Conservation (phyloP, 2,797 vertebrate genomes). For the Naso thynnoides region DNA sequence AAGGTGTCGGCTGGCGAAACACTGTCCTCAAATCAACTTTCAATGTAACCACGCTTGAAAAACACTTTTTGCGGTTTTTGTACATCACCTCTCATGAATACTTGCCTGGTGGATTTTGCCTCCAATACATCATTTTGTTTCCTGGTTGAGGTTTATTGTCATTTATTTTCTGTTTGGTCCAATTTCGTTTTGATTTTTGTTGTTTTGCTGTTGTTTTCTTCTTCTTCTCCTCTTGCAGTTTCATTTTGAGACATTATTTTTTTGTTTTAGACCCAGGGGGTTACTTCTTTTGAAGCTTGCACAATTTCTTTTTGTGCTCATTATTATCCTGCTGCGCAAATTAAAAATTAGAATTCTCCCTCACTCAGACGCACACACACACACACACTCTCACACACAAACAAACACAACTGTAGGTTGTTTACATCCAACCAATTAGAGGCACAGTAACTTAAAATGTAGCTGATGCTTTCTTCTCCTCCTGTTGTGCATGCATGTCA, state of each 20-base stretch:
- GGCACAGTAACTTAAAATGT: conserved; percentile 17
- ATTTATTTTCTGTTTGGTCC: conserved; percentile 6
- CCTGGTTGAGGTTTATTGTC: neutral
- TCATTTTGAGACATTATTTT: conserved; percentile 14
- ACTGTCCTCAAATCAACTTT: neutral
- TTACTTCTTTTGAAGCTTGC: conserved; percentile 44
- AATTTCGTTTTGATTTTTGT: conserved; percentile 11
- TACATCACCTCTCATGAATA: neutral
- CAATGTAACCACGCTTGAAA: too few species aligned
- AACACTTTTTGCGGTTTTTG: too few species aligned
- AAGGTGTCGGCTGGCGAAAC: neutral
- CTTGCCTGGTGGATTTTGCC: neutral
- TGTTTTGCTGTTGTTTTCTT: conserved; percentile 7
- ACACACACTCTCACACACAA: neutral
- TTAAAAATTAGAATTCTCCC: conserved; percentile 53
- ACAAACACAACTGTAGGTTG: conserved; percentile 20
- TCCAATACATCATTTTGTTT: neutral
- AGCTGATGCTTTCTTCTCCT: conserved; percentile 24
- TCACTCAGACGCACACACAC: conserved; percentile 1
- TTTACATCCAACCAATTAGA: conserved; percentile 34
- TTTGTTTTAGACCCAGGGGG: neutral
- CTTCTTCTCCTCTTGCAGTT: neutral
- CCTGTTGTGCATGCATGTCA: neutral
- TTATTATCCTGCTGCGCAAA: conserved; percentile 55
- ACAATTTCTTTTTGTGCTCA: conserved; percentile 47